Percentiles rank a stretch among this genome's conserved stretches.
These are phyloP conservation scores for Crax fasciolata DNA, from an alignment of 2,797 vertebrate species.

Conservation along the genomic window DNA sequence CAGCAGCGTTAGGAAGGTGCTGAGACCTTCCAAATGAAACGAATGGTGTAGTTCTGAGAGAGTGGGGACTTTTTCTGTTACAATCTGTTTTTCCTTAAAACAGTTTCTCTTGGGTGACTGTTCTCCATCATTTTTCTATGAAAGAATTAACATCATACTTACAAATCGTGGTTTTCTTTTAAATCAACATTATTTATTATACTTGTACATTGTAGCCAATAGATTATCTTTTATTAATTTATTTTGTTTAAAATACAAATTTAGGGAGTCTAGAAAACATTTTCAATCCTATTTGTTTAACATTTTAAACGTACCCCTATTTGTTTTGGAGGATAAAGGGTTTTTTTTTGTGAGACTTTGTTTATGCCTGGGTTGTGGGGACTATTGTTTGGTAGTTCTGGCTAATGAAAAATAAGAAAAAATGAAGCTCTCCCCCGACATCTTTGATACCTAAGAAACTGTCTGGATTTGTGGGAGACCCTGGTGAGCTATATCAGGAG, in stretches of 20 bases:
- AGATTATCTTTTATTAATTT: not conserved
- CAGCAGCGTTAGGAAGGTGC: too few species aligned
- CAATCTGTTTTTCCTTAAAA: not conserved
- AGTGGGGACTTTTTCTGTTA: too few species aligned
- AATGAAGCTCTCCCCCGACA: not conserved
- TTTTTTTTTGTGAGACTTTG: not conserved
- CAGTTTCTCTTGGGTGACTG: not conserved
- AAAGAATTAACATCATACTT: not conserved
- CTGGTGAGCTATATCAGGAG: not conserved
- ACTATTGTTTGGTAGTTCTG: not conserved
- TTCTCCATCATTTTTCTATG: not conserved
- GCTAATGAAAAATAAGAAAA: not conserved
- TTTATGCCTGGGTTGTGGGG: not conserved
- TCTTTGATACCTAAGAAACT: not conserved
- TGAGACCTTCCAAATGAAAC: too few species aligned
- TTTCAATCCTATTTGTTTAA: not conserved
- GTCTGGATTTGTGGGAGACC: not conserved
- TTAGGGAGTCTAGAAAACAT: not conserved
- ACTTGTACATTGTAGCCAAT: not conserved
- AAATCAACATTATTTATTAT: not conserved
- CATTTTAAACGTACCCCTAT: not conserved
- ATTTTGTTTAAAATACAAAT: not conserved
- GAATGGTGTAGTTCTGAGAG: too few species aligned
- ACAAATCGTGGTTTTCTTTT: not conserved
- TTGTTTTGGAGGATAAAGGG: not conserved